Evolutionary conservation across 2,797 vertebrate species (phyloP).

Genomic region (Allobates femoralis): DNA sequence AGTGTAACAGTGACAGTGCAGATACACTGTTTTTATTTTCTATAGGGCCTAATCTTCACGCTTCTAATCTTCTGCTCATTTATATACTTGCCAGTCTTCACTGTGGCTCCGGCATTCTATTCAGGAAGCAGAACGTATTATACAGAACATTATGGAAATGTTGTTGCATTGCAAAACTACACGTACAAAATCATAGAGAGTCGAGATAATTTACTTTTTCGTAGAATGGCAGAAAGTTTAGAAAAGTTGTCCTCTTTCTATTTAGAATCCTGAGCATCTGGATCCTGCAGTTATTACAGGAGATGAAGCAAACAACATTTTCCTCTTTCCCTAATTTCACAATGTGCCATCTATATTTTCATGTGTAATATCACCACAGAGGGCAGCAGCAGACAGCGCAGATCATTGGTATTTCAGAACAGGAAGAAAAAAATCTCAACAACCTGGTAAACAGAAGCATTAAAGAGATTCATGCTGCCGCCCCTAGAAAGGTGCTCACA

Average conservation of each 20-base stretch:
- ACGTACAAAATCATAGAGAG: background rate
- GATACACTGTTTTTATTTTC: too few relatives aligned
- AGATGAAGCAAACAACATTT: conserved; percentile 23
- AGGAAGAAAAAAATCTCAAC: conserved; percentile 60
- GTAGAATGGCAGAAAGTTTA: background rate
- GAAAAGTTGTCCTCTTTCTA: background rate
- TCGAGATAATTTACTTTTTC: background rate
- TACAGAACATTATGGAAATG: background rate
- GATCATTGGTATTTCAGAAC: conserved; percentile 68
- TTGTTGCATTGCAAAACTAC: background rate
- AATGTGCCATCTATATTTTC: conserved; percentile 12
- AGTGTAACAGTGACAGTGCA: too few relatives aligned
- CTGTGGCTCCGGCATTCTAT: background rate
- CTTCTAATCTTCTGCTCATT: background rate
- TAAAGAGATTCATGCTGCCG: conserved; percentile 62
- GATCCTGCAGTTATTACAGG: background rate
- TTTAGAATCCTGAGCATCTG: background rate
- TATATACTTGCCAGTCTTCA: background rate
- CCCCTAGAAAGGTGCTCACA: conserved; percentile 51
- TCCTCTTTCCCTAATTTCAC: conserved; percentile 4
- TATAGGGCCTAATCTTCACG: too few relatives aligned
- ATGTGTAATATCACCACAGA: conserved; percentile 77
- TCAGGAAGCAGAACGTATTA: background rate
- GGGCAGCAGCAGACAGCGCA: conserved; percentile 80
- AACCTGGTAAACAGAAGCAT: conserved; percentile 70